phyloP scores from a whole-genome alignment of 30 jellyfish, hydroid and myxozoan genomes.

The Cassiopea xamachana region DNA sequence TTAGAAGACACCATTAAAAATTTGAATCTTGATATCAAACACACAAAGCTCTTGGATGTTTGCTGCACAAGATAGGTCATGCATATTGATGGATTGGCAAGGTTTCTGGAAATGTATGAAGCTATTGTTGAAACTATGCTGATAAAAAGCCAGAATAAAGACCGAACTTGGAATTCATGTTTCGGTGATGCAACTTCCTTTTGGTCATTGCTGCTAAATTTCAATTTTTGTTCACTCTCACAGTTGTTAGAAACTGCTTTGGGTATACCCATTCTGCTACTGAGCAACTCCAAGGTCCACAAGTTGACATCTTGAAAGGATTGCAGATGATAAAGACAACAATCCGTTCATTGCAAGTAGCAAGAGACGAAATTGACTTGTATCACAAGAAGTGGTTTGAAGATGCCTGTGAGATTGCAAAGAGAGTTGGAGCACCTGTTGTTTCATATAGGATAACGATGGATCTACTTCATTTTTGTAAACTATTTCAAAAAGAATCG shows the following conservation, averaged over 20 bases:
- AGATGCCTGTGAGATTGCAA: neutral
- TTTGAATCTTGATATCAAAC: neutral
- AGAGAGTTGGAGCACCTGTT: neutral
- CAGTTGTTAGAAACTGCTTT: neutral
- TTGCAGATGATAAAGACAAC: neutral
- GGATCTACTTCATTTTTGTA: too few species aligned
- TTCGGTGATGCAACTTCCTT: neutral
- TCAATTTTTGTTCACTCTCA: slow-evolving; percentile 2
- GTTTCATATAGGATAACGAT: neutral
- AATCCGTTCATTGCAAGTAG: neutral
- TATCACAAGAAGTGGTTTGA: neutral
- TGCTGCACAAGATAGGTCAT: neutral
- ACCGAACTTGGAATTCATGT: neutral
- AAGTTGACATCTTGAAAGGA: neutral
- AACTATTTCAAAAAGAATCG: too few species aligned
- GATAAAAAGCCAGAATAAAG: neutral
- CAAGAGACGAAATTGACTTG: neutral
- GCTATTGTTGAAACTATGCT: neutral
- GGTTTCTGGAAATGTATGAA: neutral
- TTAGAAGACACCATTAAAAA: slow-evolving; percentile 22
- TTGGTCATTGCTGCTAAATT: neutral
- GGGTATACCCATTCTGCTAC: slow-evolving; percentile 31
- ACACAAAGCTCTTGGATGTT: neutral
- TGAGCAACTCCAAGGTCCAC: slow-evolving; percentile 19
- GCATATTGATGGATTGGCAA: neutral